Evolutionary conservation across 2,797 vertebrate species (phyloP).

Genomic region (Orestias chungarensis): DNA sequence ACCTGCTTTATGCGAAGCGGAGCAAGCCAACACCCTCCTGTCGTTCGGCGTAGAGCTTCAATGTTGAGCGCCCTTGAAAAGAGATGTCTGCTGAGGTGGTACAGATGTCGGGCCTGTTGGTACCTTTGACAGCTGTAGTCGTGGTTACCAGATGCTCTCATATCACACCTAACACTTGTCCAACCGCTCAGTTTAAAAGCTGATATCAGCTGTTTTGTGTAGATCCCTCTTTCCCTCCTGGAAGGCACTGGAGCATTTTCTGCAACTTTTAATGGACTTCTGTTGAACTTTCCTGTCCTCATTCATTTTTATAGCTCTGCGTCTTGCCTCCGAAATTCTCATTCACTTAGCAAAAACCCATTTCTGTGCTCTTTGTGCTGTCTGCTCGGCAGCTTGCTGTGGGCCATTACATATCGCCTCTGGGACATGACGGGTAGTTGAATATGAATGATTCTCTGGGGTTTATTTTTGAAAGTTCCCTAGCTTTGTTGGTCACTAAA

Average conservation of each 20-base stretch:
- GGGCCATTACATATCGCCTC: slow-evolving; percentile 16
- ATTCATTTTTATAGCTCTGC: slow-evolving; percentile 53
- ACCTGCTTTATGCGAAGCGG: slow-evolving; percentile 50
- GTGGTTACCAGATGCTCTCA: slow-evolving; percentile 62
- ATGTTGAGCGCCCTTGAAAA: slow-evolving; percentile 32
- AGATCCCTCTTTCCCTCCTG: slow-evolving; percentile 11
- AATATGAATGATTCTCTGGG: slow-evolving; percentile 44
- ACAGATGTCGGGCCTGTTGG: slow-evolving; percentile 52
- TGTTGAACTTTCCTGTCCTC: slow-evolving; percentile 57
- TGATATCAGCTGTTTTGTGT: slow-evolving; percentile 36
- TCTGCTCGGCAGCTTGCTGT: slow-evolving; percentile 21
- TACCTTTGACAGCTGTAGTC: slow-evolving; percentile 41
- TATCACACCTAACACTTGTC: slow-evolving; percentile 32
- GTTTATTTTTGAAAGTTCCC: slow-evolving; percentile 30
- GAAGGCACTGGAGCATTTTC: slow-evolving; percentile 58
- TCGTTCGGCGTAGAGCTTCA: slow-evolving; percentile 30
- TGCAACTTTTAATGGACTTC: slow-evolving; percentile 65
- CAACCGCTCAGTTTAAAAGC: slow-evolving; percentile 30
- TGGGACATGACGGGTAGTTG: slow-evolving; percentile 38
- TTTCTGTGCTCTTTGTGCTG: slow-evolving; percentile 43
- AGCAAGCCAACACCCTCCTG: slow-evolving; percentile 46
- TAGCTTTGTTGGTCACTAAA: slow-evolving; percentile 25
- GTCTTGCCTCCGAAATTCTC: slow-evolving; percentile 47
- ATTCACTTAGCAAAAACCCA: slow-evolving; percentile 45
- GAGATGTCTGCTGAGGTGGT: slow-evolving; percentile 37